These are phyloP conservation scores for Ceramica pisi DNA, from an alignment of 2,888 invertebrate species.

Conservation along the genomic window DNA sequence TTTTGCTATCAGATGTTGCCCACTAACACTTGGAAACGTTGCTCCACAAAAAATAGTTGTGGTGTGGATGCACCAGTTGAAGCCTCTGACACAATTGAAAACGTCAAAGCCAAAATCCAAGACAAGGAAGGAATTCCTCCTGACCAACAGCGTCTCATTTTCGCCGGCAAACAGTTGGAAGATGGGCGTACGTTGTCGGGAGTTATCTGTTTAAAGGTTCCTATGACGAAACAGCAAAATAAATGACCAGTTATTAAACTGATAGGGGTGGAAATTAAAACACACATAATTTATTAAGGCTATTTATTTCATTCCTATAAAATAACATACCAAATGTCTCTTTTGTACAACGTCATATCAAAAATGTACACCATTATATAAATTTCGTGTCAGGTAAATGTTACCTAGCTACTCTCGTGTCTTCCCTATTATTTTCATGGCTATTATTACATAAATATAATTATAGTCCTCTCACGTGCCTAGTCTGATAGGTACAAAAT, in stretches of 20 bases:
- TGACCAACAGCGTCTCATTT: too few relatives aligned
- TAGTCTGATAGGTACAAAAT: conserved; percentile 83
- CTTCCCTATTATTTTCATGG: conserved; percentile 80
- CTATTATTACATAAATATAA: conserved; percentile 84
- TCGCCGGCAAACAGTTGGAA: too few relatives aligned
- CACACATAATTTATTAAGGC: conserved; percentile 86
- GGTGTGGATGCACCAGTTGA: too few relatives aligned
- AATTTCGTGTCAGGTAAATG: conserved; percentile 90
- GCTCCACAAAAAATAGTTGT: too few relatives aligned
- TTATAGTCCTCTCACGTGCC: conserved; percentile 87
- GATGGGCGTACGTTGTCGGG: too few relatives aligned
- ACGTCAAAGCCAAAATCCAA: too few relatives aligned
- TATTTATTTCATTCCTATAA: conserved; percentile 92
- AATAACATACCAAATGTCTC: conserved; percentile 92
- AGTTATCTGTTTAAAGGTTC: too few relatives aligned
- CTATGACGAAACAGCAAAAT: too few relatives aligned
- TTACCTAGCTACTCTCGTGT: conserved; percentile 88
- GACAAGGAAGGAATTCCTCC: too few relatives aligned
- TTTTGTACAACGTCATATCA: conserved; percentile 91
- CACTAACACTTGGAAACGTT: too few relatives aligned
- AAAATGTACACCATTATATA: conserved; percentile 91
- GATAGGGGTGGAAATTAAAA: conserved; percentile 42
- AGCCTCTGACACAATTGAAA: too few relatives aligned
- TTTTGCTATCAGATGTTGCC: too few relatives aligned
- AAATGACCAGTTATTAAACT: not conserved